Base-by-base conservation (phyloP, 2,888 invertebrate genomes). In the Seira musarum region DNA sequence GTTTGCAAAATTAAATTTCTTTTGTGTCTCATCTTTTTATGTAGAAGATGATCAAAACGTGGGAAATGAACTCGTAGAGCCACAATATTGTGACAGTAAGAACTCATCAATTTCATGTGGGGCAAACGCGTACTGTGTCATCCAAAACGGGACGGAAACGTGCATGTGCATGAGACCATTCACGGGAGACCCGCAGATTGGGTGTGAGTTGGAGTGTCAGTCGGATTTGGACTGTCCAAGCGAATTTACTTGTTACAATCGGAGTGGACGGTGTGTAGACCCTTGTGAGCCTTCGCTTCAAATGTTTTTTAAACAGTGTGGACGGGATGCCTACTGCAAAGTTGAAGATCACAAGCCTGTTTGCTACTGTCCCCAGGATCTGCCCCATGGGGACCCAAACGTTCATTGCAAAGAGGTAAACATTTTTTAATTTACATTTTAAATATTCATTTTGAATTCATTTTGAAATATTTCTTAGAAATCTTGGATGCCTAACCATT, bases 341-440 rank as follows among this genome's bases (percentile, higher is more conserved):
- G 77, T 84, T 15, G 78, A 84, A 22, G 85, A 87, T 74, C 88
- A 88, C 78, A 82, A 86, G 15, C 87, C 88, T 1, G 80, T 86
- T 19, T 88, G 88, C 77, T 83, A 85, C 21, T 88, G 88, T 73
- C 84, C 87, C 0, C 82, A 85, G 66, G 87, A 72, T 13, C 67
- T 81, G 19, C 82, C 82, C 1, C 66, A 79, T 25, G 84, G 84
- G 13, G 72, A 71, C 60, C 82, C 84, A 2, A 25, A 82, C 13
- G 19, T 79, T 10, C 82, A 84, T 61, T 84, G 84, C 79, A 84
- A 82, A 63, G 84, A 84, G 68, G 83, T 83, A 72, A 24, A 30
- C 2, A 35, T 35, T 17, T 68, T 66, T 30, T 25, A 35, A 66
- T 13, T 13, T 8, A 40, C 40, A 40, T 40, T 40, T 40, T 13